Conservation (phyloP, 2,888 invertebrate genomes). For the Andrena chrysosceles region DNA sequence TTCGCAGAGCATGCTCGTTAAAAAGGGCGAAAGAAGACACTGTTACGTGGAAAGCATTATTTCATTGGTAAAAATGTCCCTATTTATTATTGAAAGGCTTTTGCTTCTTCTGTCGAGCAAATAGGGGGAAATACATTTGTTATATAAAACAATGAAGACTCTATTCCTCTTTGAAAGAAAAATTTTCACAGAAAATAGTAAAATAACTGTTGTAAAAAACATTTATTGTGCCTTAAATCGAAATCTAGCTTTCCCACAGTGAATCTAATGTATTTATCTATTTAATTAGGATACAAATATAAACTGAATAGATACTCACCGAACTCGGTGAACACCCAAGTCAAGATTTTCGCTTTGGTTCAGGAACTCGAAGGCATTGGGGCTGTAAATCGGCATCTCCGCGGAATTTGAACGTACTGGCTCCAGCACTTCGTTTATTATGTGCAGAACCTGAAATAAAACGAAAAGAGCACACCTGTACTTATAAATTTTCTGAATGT, state of each 20-base stretch:
- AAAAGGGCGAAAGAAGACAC: conserved; percentile 1
- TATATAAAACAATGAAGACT: not conserved
- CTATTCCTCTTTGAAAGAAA: not conserved
- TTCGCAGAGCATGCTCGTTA: conserved; percentile 3
- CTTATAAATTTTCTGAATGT: no score
- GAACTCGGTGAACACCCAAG: conserved; percentile 90
- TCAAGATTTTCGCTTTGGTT: conserved; percentile 92
- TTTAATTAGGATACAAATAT: no score
- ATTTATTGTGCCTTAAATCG: no score
- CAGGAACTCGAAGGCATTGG: conserved; percentile 92
- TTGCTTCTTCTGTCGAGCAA: not conserved
- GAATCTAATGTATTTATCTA: not conserved
- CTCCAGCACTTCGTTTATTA: conserved; percentile 94
- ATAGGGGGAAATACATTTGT: not conserved
- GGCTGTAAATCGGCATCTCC: conserved; percentile 90
- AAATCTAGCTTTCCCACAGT: not conserved
- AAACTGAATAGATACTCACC: conserved; percentile 85
- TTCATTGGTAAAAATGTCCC: conserved; percentile 1
- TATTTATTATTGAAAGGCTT: not conserved
- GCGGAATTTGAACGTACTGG: conserved; percentile 88
- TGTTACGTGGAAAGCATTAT: not conserved
- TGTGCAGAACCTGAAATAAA: conserved; percentile 91
- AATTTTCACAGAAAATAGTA: not conserved
- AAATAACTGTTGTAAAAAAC: not conserved
- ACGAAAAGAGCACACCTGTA: not conserved